phyloP scores from a whole-genome alignment of 2,113 vertebrate genomes.

The Motacilla alba region DNA sequence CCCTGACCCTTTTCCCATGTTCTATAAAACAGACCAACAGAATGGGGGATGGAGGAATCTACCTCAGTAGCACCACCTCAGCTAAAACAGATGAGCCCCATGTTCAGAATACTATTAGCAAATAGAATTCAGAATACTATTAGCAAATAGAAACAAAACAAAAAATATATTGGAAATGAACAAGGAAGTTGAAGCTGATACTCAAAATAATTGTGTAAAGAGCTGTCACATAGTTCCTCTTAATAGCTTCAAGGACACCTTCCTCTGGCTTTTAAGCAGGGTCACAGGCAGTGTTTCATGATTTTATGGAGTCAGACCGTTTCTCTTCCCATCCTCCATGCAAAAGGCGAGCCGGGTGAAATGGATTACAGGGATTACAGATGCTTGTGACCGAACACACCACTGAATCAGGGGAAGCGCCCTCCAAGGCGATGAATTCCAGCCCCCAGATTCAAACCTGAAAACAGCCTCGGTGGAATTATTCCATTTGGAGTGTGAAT shows the following conservation, averaged over 20 bases:
- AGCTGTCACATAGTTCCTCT: conserved; percentile 13
- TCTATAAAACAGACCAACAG: conserved; percentile 53
- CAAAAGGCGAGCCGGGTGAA: background rate
- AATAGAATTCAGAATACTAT: background rate
- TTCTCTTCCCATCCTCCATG: background rate
- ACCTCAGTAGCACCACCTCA: conserved; percentile 30
- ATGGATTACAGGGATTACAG: conserved; percentile 27
- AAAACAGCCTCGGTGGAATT: background rate
- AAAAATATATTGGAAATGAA: background rate
- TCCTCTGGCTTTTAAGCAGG: conserved; percentile 10
- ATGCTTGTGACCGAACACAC: background rate
- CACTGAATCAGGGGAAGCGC: background rate
- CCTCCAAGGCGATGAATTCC: conserved; percentile 24
- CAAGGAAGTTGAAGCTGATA: conserved; percentile 13
- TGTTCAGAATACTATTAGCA: background rate
- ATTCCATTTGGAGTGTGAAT: background rate
- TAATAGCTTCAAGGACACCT: conserved; percentile 46
- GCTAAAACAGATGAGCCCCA: background rate
- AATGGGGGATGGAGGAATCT: background rate
- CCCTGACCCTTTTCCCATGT: conserved; percentile 56
- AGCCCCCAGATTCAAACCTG: background rate
- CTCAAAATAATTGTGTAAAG: conserved; percentile 27
- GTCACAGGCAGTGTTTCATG: background rate
- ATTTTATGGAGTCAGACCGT: background rate
- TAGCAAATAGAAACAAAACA: background rate